Percentiles rank a stretch among this genome's conserved stretches.
Conservation (phyloP, 2,888 invertebrate genomes). For the Saturnia pavonia region DNA sequence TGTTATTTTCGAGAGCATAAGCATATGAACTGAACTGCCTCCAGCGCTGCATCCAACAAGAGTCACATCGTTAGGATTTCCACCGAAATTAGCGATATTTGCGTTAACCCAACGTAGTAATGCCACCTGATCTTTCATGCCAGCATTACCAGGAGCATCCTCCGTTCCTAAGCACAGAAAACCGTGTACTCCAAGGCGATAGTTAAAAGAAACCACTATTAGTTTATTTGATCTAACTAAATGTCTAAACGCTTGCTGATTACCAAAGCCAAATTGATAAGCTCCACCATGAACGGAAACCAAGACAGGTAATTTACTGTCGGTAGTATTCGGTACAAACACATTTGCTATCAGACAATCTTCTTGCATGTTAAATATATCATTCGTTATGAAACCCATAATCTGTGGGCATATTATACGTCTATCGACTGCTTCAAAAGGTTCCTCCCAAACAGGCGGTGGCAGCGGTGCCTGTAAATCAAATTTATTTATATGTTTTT, state of each 20-base stretch:
- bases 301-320: constrained; percentile 40
- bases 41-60: constrained; percentile 53
- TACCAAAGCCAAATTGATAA: constrained; percentile 31
- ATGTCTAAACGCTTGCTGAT: constrained; percentile 17
- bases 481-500: constrained; percentile 2
- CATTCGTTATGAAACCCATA: constrained; percentile 35
- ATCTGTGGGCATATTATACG: constrained; percentile 29
- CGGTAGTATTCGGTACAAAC: constrained; percentile 37
- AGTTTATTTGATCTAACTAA: constrained; percentile 29
- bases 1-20: constrained; percentile 43
- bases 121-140: constrained; percentile 47
- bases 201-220: constrained; percentile 35
- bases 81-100: constrained; percentile 53
- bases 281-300: constrained; percentile 45
- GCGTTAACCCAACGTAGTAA: constrained; percentile 41
- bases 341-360: constrained; percentile 41
- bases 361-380: constrained; percentile 34
- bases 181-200: constrained; percentile 40
- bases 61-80: constrained; percentile 53
- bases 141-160: constrained; percentile 46
- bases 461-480: constrained; percentile 31
- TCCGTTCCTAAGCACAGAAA: constrained; percentile 49
- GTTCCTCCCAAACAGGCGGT: constrained; percentile 32
- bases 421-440: constrained; percentile 32
- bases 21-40: constrained; percentile 42